phyloP scores from a whole-genome alignment of 1,140 invertebrate species.

The Hormaphis cornu region DNA sequence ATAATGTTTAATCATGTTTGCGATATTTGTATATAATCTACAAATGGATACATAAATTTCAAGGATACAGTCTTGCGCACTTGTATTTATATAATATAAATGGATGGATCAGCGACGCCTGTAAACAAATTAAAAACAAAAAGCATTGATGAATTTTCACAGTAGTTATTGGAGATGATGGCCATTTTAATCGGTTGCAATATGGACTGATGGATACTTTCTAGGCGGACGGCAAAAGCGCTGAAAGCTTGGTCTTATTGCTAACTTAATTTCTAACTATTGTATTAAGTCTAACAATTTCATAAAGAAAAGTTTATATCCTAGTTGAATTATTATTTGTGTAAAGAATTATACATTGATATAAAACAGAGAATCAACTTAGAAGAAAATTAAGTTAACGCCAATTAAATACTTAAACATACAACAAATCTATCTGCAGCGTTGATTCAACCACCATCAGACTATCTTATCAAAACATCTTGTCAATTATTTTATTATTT shows the following conservation, averaged over 20 bases:
- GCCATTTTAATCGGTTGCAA: slow-evolving; percentile 22
- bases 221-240: slow-evolving; percentile 14
- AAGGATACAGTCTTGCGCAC: slow-evolving; percentile 28
- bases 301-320: not conserved
- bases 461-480: too few relatives aligned
- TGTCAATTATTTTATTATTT: too few relatives aligned
- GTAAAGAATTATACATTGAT: too few relatives aligned
- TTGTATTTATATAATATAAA: slow-evolving; percentile 32
- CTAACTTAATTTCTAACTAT: not conserved
- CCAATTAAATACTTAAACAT: too few relatives aligned
- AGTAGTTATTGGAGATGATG: slow-evolving; percentile 18
- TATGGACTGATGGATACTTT: slow-evolving; percentile 4
- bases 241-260: not conserved
- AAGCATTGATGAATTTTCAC: slow-evolving; percentile 25
- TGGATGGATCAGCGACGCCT: slow-evolving; percentile 28
- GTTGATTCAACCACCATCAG: too few relatives aligned
- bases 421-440: too few relatives aligned
- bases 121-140: slow-evolving; percentile 32
- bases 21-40: slow-evolving; percentile 14
- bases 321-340: too few relatives aligned
- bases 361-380: too few relatives aligned
- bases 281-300: too few relatives aligned
- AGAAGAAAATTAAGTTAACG: too few relatives aligned
- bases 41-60: slow-evolving; percentile 26
- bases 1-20: slow-evolving; percentile 1